Evolutionary conservation across 2,797 vertebrate genomes (phyloP).

Genomic region (Neostethus bicornis): DNA sequence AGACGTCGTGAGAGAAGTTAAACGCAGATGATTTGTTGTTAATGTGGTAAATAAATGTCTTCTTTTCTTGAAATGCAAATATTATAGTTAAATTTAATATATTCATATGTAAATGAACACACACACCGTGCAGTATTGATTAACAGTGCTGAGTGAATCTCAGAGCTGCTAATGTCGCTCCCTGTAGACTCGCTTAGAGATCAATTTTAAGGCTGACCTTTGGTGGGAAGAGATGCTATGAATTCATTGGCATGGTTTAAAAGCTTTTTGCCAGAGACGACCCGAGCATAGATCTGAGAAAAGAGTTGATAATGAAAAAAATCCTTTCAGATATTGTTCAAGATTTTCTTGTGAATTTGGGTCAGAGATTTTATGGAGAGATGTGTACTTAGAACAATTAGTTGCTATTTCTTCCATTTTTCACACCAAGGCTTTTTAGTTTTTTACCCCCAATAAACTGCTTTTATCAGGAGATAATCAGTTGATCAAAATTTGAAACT

Average conservation of each 20-base stretch:
- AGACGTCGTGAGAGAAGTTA: conserved; percentile 35
- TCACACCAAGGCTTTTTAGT: too few species aligned
- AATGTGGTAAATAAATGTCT: conserved; percentile 7
- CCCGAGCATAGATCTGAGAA: conserved; percentile 5
- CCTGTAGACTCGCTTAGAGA: conserved; percentile 25
- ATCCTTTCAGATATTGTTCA: conserved; percentile 4
- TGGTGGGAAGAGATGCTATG: conserved; percentile 30
- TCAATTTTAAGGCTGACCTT: conserved; percentile 55
- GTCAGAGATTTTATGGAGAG: conserved; percentile 4
- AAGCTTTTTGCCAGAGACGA: conserved; percentile 14
- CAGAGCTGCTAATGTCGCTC: conserved; percentile 31
- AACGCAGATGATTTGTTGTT: conserved; percentile 7
- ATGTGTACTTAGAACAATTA: too few species aligned
- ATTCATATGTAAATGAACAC: not conserved
- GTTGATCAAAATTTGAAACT: too few species aligned
- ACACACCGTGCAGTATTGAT: conserved; percentile 34
- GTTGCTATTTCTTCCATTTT: too few species aligned
- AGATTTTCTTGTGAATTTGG: not conserved
- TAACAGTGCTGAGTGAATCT: conserved; percentile 23
- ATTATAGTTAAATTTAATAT: conserved; percentile 5
- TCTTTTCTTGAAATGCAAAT: conserved; percentile 2
- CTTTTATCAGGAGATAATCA: too few species aligned
- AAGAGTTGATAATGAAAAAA: conserved; percentile 3
- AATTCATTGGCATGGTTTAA: conserved; percentile 51
- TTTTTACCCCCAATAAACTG: too few species aligned